Base-by-base conservation (phyloP, 2,797 vertebrate genomes). In the Brachyrhaphis roseni region DNA sequence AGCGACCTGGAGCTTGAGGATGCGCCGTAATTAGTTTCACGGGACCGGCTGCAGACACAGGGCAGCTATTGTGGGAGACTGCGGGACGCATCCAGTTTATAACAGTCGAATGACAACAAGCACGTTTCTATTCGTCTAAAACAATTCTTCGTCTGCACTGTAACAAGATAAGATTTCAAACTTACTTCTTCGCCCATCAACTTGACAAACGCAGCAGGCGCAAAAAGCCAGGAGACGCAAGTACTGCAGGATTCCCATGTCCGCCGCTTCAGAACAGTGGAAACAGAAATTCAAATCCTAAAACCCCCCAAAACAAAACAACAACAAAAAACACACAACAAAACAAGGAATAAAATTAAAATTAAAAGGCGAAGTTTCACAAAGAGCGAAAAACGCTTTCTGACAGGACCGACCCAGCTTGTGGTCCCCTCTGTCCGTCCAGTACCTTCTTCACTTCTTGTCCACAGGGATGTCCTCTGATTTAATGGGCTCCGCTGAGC, bases 121-220 rank as follows among this genome's bases (percentile, higher is more conserved):
- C 51, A 11, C 23, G 5, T 68, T 68, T 13, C 20, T 23, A 0
- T 66, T 1, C 2, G 1, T 13, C 39, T 0, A 41, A 68, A 41
- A 4, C 62, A 23, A 26, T 43, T 70, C 13, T 43, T 12, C 1
- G 20, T 39, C 15, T 13, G 12, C 23, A 2, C 26, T 28, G 26
- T 3, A 45, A 71, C 23, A 15, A 15, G 12, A 13, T 26, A 41
- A 26, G 51, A 64, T 18, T 68, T 34, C 31, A 72, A 49, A 97
- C 98, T 98, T 95, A 99, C 98, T 95, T 94, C 85, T 97, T 80
- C 92, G 84, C 0, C 93, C 95, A 51, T 95, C 85, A 0, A 90
- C 82, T 6, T 94, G 93, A 86, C 82, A 49, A 12, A 84, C 80
- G 34, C 93, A 62, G 1, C 88, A 95, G 79, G 82, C 94, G 87